These are phyloP conservation scores for Caenorhabditis doughertyi DNA, from an alignment of 2,888 invertebrate species.

Conservation along the genomic window DNA sequence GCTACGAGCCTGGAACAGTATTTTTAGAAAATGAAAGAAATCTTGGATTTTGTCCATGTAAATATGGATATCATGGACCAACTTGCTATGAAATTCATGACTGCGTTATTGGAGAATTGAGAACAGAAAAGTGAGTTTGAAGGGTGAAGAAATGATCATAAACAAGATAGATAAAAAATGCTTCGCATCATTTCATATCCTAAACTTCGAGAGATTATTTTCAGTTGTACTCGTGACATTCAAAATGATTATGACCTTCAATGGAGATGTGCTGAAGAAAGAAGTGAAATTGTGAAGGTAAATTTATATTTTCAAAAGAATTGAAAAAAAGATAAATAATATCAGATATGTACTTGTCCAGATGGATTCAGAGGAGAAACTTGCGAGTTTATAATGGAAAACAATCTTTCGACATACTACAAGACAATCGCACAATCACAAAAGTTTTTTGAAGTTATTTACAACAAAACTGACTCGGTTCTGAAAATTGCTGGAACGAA, in stretches of 20 bases:
- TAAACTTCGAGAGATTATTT: background rate
- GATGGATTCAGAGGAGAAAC: conserved; percentile 57
- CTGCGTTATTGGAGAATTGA: conserved; percentile 47
- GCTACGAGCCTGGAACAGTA: conserved; percentile 55
- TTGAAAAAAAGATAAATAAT: background rate
- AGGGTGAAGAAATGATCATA: background rate
- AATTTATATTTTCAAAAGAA: background rate
- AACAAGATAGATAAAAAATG: no score
- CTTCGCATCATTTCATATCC: no score
- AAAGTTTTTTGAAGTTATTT: conserved; percentile 40
- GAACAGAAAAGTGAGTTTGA: conserved; percentile 37
- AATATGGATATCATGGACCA: conserved; percentile 53
- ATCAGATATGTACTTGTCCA: conserved; percentile 54
- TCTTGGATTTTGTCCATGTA: conserved; percentile 45
- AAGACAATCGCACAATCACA: conserved; percentile 33
- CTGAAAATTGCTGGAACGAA: conserved; percentile 9
- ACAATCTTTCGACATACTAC: conserved; percentile 13
- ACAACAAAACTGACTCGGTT: conserved; percentile 25
- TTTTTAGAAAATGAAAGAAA: conserved; percentile 40
- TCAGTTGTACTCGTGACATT: conserved; percentile 32
- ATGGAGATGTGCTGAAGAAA: conserved; percentile 34
- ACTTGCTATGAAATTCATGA: conserved; percentile 45
- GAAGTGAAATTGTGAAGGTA: conserved; percentile 18
- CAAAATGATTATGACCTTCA: conserved; percentile 33
- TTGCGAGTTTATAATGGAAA: conserved; percentile 58